Evolutionary conservation across 2,797 vertebrate species (phyloP).

Genomic region (Mus caroli): DNA sequence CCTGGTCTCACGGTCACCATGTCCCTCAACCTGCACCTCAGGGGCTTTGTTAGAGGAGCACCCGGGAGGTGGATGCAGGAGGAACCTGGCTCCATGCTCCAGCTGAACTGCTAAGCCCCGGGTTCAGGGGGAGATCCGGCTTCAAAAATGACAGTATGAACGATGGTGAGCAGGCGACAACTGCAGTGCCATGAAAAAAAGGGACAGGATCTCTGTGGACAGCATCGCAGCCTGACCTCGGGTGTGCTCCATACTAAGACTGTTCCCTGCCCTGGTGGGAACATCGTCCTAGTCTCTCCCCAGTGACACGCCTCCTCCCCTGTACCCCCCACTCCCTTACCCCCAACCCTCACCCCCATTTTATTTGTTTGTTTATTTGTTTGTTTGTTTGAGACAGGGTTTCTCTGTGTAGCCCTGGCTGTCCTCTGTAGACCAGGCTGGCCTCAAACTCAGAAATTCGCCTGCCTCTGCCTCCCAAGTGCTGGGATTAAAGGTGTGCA

Average conservation of each 20-base stretch:
- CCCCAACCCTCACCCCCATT: no score
- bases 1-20: neutral
- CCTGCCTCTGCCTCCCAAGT: no score
- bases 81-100: neutral
- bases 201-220: neutral
- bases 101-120: neutral
- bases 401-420: no score
- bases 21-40: neutral
- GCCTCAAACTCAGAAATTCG: no score
- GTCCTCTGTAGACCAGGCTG: no score
- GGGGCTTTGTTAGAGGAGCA: no score
- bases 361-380: no score
- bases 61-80: neutral
- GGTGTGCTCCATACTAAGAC: neutral
- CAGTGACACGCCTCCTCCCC: neutral
- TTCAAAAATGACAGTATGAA: neutral
- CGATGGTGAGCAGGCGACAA: neutral
- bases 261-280: neutral
- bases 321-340: fast-evolving
- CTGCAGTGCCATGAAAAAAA: neutral
- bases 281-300: neutral
- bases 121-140: neutral
- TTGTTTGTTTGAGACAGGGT: no score
- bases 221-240: neutral
- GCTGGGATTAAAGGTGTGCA: no score